Conservation (phyloP, 2,113 vertebrate genomes). For the Erythrocebus patas region DNA sequence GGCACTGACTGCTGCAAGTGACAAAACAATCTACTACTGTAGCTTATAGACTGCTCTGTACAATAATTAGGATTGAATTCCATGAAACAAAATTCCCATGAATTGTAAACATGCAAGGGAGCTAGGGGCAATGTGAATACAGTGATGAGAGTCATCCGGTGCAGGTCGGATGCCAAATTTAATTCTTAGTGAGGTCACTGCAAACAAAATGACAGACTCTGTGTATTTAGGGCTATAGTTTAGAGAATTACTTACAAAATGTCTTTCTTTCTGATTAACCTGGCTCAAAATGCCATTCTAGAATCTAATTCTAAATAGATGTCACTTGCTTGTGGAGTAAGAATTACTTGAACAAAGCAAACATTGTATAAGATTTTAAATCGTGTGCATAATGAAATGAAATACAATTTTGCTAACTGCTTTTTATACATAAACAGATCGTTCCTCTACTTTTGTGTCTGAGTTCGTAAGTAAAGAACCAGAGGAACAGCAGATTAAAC, state of each 20-base stretch:
- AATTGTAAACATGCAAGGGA: neutral
- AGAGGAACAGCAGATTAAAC: neutral
- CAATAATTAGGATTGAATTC: neutral
- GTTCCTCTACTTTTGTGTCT: neutral
- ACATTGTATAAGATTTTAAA: neutral
- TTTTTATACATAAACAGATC: neutral
- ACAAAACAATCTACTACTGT: neutral
- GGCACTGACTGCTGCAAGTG: neutral
- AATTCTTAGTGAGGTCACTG: no score
- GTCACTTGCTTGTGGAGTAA: neutral
- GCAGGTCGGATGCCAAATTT: accelerated
- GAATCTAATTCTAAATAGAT: neutral
- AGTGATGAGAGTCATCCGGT: no score
- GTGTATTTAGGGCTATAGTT: accelerated
- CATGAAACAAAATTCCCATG: neutral
- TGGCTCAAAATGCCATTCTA: neutral
- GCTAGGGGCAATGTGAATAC: accelerated
- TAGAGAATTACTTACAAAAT: neutral
- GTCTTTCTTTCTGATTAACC: neutral
- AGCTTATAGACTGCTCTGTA: neutral
- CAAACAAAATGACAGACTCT: neutral
- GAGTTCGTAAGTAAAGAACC: neutral
- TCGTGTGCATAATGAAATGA: neutral
- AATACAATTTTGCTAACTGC: neutral
- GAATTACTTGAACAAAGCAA: neutral